Percentiles rank a stretch among this genome's conserved stretches.
These are phyloP conservation scores for Acanthurus lineatus DNA, from an alignment of 2,797 vertebrate genomes.

Conservation along the genomic window DNA sequence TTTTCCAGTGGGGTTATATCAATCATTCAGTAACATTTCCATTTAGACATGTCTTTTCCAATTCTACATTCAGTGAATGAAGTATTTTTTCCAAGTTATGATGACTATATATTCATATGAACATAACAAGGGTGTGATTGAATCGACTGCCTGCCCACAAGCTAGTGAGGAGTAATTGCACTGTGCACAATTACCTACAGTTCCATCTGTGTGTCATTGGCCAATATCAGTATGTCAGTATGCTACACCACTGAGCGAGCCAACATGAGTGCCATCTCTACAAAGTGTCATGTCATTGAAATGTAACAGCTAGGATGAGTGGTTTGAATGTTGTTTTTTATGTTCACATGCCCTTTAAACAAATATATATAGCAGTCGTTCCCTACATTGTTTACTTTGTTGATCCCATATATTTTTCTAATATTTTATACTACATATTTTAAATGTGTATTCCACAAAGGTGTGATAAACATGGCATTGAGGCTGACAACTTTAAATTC, in stretches of 20 bases:
- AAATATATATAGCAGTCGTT: not conserved
- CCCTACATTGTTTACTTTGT: not conserved
- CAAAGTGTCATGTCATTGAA: conserved; percentile 39
- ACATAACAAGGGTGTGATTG: conserved; percentile 66
- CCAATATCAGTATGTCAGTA: conserved; percentile 32
- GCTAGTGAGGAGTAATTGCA: conserved; percentile 66
- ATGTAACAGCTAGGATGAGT: conserved; percentile 19
- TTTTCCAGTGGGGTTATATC: conserved; percentile 54
- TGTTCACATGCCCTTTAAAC: not conserved
- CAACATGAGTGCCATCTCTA: conserved; percentile 37
- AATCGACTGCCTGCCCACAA: conserved; percentile 59
- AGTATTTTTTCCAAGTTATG: conserved; percentile 49
- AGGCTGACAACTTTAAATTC: conserved; percentile 22
- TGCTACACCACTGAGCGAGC: conserved; percentile 13
- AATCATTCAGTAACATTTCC: conserved; percentile 67
- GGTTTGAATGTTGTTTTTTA: conserved; percentile 28
- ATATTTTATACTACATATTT: no score
- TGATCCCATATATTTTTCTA: not conserved
- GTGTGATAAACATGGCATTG: conserved; percentile 23
- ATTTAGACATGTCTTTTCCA: conserved; percentile 59
- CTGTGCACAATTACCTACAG: conserved; percentile 62
- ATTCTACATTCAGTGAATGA: conserved; percentile 54
- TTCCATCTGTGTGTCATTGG: conserved; percentile 58
- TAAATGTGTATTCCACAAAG: conserved; percentile 1
- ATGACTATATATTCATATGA: conserved; percentile 67